Conservation (phyloP, 2,113 vertebrate genomes). For the Chaetops frenatus region DNA sequence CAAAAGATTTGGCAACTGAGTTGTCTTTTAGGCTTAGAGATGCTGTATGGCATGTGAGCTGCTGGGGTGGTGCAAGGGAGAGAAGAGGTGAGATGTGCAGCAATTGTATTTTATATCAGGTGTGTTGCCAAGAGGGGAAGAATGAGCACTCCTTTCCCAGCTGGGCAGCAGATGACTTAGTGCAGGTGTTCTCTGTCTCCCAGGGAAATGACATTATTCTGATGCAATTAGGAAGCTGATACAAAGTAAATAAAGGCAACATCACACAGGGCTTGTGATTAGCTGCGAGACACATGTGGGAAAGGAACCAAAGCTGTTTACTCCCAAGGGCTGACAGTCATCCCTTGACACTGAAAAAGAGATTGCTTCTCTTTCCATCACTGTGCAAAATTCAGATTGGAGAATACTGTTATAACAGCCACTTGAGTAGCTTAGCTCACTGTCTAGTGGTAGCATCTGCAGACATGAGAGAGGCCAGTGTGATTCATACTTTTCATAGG, state of each 20-base stretch:
- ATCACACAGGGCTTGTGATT: background rate
- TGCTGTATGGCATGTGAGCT: background rate
- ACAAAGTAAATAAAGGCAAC: background rate
- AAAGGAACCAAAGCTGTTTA: background rate
- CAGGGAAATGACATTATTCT: background rate
- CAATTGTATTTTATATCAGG: background rate
- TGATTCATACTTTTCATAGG: background rate
- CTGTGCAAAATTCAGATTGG: background rate
- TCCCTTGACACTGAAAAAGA: background rate
- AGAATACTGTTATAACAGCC: background rate
- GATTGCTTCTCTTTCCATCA: background rate
- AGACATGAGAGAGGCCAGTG: background rate
- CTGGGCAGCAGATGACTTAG: background rate
- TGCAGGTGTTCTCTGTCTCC: background rate
- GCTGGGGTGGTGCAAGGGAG: background rate
- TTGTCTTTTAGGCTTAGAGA: background rate
- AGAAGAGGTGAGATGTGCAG: background rate
- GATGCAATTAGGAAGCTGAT: constrained; percentile 10
- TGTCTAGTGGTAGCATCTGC: background rate
- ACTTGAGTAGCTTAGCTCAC: background rate
- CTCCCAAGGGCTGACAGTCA: background rate
- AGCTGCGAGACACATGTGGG: background rate
- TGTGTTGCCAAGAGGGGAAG: background rate
- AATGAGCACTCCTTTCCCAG: background rate
- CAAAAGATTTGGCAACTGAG: background rate